These are phyloP conservation scores for Spea bombifrons DNA, from an alignment of 2,113 vertebrate genomes.

Conservation along the genomic window DNA sequence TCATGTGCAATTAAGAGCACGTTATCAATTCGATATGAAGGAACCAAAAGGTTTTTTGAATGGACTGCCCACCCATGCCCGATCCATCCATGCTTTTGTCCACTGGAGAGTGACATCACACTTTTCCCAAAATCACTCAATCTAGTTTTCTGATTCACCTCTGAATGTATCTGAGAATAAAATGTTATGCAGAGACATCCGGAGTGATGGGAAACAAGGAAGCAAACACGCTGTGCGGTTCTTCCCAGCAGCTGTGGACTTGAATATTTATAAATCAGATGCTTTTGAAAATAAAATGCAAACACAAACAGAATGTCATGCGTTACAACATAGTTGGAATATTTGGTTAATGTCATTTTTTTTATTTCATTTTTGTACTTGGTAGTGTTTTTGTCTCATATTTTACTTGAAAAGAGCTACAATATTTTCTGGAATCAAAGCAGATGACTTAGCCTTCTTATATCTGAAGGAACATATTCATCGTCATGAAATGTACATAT, in stretches of 20 bases:
- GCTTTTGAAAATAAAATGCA: conserved; percentile 21
- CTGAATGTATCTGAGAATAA: neutral
- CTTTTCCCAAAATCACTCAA: neutral
- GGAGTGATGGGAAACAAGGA: conserved; percentile 4
- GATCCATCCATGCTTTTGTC: too few species aligned
- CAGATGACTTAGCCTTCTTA: too few species aligned
- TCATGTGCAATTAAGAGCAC: too few species aligned
- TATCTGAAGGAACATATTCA: too few species aligned
- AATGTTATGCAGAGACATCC: neutral
- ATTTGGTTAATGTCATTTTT: neutral
- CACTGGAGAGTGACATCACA: neutral
- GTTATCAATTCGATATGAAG: too few species aligned
- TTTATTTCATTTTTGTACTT: too few species aligned
- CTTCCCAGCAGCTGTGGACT: conserved; percentile 20
- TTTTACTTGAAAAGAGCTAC: neutral
- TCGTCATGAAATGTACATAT: too few species aligned
- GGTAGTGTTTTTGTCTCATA: neutral
- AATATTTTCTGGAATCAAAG: neutral
- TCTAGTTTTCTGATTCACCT: neutral
- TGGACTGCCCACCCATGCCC: too few species aligned
- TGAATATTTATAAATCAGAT: conserved; percentile 21
- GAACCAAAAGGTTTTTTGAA: too few species aligned
- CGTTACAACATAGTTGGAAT: neutral
- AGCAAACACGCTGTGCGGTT: conserved; percentile 28
- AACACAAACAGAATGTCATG: neutral